Evolutionary conservation across 2,113 vertebrate species (phyloP).

Genomic region (Electrona antarctica): DNA sequence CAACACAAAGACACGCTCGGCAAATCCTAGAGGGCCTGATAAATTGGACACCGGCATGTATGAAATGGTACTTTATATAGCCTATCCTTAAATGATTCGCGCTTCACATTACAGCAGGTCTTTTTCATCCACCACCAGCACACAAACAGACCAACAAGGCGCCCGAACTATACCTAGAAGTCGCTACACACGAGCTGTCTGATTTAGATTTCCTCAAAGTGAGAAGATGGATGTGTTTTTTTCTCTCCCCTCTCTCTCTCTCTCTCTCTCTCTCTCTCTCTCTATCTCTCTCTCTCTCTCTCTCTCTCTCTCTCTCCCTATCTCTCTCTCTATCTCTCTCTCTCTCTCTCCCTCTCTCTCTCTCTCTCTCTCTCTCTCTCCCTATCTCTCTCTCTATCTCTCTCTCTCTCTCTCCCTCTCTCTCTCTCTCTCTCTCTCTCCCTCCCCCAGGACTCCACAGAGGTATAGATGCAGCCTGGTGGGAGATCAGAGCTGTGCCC

Average conservation of each 20-base stretch:
- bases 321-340: no score
- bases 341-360: no score
- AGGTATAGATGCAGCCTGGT: constrained; percentile 52
- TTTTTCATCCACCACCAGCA: not conserved
- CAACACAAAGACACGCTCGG: constrained; percentile 17
- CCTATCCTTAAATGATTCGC: constrained; percentile 8
- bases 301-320: no score
- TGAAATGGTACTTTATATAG: constrained; percentile 6
- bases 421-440: no score
- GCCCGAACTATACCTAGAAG: no score
- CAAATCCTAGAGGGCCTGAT: not conserved
- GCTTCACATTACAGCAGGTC: not conserved
- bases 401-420: no score
- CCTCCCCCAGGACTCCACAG: constrained; percentile 17
- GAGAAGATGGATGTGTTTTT: constrained; percentile 23
- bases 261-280: no score
- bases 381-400: no score
- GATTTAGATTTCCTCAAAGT: constrained; percentile 36
- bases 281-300: no score
- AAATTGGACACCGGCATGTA: constrained; percentile 18
- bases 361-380: no score
- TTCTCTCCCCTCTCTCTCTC: not conserved
- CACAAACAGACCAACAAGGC: not conserved
- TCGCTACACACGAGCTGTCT: no score
- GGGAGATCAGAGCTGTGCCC: constrained; percentile 65